Percentiles rank a stretch among this genome's conserved stretches.
Conservation (phyloP, 2,113 vertebrate species). For the Pampusana beccarii region DNA sequence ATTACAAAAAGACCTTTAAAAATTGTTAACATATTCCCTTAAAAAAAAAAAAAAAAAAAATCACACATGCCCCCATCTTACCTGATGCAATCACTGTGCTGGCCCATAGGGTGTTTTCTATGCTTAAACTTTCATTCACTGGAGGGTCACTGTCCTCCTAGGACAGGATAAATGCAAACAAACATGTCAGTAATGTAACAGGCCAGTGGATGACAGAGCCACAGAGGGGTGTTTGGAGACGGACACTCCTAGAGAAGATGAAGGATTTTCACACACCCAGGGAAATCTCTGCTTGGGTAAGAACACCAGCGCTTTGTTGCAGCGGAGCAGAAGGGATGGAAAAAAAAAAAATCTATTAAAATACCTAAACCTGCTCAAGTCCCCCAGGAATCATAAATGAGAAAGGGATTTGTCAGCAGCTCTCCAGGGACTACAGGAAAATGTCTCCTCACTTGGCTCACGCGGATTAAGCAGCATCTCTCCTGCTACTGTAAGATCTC, state of each 20-base stretch:
- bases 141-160: conserved; percentile 97
- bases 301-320: not conserved
- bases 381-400: not conserved
- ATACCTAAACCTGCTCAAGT: not conserved
- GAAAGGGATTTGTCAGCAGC: not conserved
- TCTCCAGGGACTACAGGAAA: not conserved
- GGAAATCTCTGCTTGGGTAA: not conserved
- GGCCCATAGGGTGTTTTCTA: conserved; percentile 97
- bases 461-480: not conserved
- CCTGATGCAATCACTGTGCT: conserved; percentile 96
- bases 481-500: not conserved
- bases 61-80: conserved; percentile 50
- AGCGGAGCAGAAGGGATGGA: not conserved
- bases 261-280: not conserved
- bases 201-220: not conserved
- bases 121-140: conserved; percentile 94
- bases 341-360: not conserved
- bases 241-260: not conserved
- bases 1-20: conserved; percentile 64
- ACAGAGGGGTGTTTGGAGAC: not conserved
- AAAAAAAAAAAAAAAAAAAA: not conserved
- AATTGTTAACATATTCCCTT: conserved; percentile 74
- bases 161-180: not conserved
- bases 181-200: not conserved
- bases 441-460: not conserved